These are phyloP conservation scores for Puntigrus tetrazona DNA, from an alignment of 2,113 vertebrate genomes.

Conservation along the genomic window DNA sequence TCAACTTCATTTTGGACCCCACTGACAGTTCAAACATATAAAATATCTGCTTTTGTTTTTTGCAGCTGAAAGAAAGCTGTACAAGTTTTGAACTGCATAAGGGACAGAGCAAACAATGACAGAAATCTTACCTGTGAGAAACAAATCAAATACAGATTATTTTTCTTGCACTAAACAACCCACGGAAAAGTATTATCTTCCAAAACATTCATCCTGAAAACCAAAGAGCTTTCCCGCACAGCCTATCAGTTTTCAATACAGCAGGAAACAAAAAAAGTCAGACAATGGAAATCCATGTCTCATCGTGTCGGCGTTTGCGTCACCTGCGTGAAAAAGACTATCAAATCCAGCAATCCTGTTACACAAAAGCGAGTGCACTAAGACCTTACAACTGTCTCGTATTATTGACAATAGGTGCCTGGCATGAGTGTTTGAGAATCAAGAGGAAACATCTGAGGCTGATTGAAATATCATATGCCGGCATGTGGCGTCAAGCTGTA, in stretches of 20 bases:
- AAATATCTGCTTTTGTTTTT: background rate
- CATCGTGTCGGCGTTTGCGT: background rate
- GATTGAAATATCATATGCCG: conserved; percentile 30
- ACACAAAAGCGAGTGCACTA: conserved; percentile 16
- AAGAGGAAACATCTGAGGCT: conserved; percentile 43
- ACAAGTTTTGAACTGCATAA: too few species aligned
- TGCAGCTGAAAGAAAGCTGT: background rate
- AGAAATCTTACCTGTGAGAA: background rate
- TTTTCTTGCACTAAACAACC: background rate
- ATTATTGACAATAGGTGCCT: conserved; percentile 40
- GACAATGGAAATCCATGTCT: conserved; percentile 27
- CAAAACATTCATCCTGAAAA: conserved; percentile 39
- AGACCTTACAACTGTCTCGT: conserved; percentile 33
- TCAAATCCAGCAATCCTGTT: conserved; percentile 9
- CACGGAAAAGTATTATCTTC: conserved; percentile 11
- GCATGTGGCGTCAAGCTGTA: conserved; percentile 41
- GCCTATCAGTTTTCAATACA: conserved; percentile 11
- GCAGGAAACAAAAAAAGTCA: conserved; percentile 14
- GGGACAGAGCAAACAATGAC: background rate
- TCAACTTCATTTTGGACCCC: too few species aligned
- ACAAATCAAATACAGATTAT: background rate
- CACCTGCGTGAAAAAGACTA: conserved; percentile 25
- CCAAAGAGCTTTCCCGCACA: background rate
- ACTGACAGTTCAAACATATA: background rate
- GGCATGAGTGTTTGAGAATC: conserved; percentile 34